Base-by-base conservation (phyloP, 2,797 vertebrate genomes). In the Thripadectes ignobilis region DNA sequence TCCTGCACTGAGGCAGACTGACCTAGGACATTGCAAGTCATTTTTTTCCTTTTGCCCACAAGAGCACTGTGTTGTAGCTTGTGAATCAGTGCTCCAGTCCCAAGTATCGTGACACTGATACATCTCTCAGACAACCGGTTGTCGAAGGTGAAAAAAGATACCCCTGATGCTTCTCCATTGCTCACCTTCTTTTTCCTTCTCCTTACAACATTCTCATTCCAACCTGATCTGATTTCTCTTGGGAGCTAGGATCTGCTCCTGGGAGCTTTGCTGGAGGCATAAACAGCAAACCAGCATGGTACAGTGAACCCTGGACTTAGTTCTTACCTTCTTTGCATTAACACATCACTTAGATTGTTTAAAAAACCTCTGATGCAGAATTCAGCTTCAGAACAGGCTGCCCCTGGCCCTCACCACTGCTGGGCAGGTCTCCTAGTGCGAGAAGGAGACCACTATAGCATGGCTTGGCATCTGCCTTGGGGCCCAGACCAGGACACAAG, bases 21-120 rank as follows among this genome's bases (percentile, higher is more conserved):
- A 15, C 20, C 10, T 34, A 62, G 20, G 12, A 80, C 17, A 34
- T 61, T 21, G 24, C 38, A 67, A 61, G 16, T n/a, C 8, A 68
- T 34, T 57, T 58, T 3, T 43, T n/a, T 38, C 1, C 1, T 63
- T 81, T 59, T 66, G 10, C 39, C 24, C 36, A 51, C 7, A 85
- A 26, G 10, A 72, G 32, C 34, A 79, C 29, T 36, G 55, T 0
- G 1, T 21, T 2, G 0, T 4, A 58, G 51, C 24, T 57, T 38
- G 12, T 55, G 27, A 78, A 58, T 30, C 27, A 38, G 30, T 65
- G 18, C 68, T 94, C 46, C 78, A 72, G 34, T 36, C 10, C 23
- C 23, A 68, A 45, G 43, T 61, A 38, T 10, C 10, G 34, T 4
- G 5, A 58, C 24, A 41, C 23, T 38, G 36, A 21, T 16, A 72